These are phyloP conservation scores for Amphiduros pacificus DNA, from an alignment of 2,888 invertebrate genomes.

Conservation along the genomic window DNA sequence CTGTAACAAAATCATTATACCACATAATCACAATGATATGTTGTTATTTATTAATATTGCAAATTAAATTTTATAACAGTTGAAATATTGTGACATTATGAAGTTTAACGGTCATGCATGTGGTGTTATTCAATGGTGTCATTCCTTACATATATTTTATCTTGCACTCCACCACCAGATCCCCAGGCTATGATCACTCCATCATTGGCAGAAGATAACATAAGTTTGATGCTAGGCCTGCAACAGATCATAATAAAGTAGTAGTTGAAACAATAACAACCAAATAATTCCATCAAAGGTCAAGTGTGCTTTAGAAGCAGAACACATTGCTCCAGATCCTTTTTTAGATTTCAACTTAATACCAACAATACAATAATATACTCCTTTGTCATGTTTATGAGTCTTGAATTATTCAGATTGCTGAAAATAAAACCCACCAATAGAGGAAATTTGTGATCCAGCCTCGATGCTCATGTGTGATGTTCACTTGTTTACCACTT, in stretches of 20 bases:
- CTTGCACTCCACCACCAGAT: no score
- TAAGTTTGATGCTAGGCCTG: constrained; percentile 45
- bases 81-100: no score
- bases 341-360: no score
- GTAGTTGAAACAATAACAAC: neutral
- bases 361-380: no score
- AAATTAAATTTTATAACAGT: no score
- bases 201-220: constrained; percentile 57
- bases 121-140: no score
- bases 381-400: no score
- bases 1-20: constrained; percentile 30
- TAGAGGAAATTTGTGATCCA: constrained; percentile 59
- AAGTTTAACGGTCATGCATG: no score
- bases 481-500: constrained; percentile 46
- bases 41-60: no score
- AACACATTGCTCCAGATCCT: neutral
- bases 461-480: constrained; percentile 52
- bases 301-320: neutral
- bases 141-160: no score
- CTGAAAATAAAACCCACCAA: constrained; percentile 41
- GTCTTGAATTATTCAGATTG: no score
- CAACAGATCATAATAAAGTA: neutral
- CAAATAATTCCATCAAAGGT: neutral
- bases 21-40: neutral
- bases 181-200: constrained; percentile 52